Percentiles rank a stretch among this genome's conserved stretches.
Conservation (phyloP, 2,113 vertebrate genomes). For the Rhodinocichla rosea region DNA sequence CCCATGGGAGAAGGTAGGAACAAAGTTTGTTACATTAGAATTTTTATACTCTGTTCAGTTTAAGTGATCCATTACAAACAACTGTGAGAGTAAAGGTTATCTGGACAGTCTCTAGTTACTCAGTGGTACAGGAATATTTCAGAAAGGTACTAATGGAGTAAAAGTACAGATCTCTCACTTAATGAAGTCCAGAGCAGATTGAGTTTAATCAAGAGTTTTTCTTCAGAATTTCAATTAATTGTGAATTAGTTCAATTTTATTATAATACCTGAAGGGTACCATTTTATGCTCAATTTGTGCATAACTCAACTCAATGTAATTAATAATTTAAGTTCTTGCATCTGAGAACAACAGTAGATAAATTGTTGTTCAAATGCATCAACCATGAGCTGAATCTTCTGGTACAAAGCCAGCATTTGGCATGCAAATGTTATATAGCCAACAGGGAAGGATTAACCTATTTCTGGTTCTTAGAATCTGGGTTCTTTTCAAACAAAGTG, state of each 20-base stretch:
- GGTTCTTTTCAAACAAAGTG: neutral
- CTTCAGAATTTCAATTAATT: neutral
- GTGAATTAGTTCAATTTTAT: neutral
- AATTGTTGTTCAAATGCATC: neutral
- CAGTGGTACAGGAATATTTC: neutral
- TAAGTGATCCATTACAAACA: neutral
- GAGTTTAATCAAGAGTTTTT: neutral
- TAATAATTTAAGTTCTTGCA: neutral
- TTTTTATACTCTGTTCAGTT: neutral
- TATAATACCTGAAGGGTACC: neutral
- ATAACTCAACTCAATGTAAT: neutral
- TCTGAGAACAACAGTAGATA: neutral
- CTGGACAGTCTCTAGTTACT: neutral
- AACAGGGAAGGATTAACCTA: neutral
- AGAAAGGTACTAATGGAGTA: neutral
- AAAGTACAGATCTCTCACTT: neutral
- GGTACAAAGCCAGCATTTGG: neutral
- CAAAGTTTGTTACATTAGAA: neutral
- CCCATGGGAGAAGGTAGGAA: neutral
- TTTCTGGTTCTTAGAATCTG: neutral
- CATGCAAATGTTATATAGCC: neutral
- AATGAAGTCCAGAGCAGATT: neutral
- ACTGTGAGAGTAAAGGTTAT: neutral
- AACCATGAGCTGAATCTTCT: neutral
- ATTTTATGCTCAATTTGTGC: neutral